Conservation (phyloP, 2,113 vertebrate species). For the Gnathonemus longibarbis region DNA sequence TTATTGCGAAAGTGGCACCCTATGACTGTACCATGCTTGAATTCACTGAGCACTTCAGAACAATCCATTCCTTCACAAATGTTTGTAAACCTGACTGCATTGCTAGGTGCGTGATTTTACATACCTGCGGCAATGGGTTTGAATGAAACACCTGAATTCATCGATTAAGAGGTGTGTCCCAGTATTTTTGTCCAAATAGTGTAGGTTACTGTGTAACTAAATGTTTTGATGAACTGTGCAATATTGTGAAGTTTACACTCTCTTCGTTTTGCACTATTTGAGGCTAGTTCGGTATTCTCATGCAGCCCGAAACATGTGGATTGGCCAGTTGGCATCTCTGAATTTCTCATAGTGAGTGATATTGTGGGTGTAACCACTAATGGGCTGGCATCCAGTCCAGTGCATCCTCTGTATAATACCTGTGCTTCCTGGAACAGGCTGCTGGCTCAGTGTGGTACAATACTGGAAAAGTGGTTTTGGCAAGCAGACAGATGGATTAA, state of each 20-base stretch:
- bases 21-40: background rate
- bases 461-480: background rate
- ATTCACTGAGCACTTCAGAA: background rate
- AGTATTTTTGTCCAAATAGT: background rate
- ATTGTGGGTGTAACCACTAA: background rate
- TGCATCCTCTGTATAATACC: background rate
- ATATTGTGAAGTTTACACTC: background rate
- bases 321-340: background rate
- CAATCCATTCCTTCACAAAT: background rate
- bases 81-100: background rate
- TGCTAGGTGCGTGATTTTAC: background rate
- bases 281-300: background rate
- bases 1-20: background rate
- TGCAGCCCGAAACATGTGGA: background rate
- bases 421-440: background rate
- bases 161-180: background rate
- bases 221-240: background rate
- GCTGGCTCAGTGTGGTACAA: background rate
- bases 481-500: background rate
- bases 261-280: background rate
- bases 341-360: background rate
- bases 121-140: background rate
- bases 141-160: background rate
- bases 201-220: background rate
- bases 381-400: background rate